phyloP scores from a whole-genome alignment of 92 coral and sea anemone species.

The Metridium senile region DNA sequence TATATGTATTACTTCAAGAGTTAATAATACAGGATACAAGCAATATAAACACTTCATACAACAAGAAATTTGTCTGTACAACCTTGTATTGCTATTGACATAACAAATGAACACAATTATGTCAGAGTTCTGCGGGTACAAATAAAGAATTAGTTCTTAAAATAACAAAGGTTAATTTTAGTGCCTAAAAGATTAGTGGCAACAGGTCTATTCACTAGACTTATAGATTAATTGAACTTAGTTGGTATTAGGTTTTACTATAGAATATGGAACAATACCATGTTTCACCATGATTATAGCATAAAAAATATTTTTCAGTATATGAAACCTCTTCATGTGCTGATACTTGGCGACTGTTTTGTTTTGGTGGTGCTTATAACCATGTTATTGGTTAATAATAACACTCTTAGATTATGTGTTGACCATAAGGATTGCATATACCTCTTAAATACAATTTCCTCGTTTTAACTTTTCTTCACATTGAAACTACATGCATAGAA shows the following conservation, averaged over 20 bases:
- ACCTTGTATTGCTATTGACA: too few relatives aligned
- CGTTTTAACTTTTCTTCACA: too few relatives aligned
- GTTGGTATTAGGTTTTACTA: not conserved
- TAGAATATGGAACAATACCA: not conserved
- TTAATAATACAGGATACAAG: too few relatives aligned
- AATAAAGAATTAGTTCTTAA: not conserved
- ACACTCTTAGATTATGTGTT: not conserved
- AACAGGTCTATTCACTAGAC: not conserved
- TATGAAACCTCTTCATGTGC: not conserved
- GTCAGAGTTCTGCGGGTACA: not conserved
- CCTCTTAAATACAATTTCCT: too few relatives aligned
- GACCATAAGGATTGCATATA: too few relatives aligned
- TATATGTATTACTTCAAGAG: too few relatives aligned
- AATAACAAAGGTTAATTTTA: not conserved
- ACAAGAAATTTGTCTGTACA: too few relatives aligned
- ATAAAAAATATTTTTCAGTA: too few relatives aligned
- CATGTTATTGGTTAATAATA: slow-evolving; percentile 16
- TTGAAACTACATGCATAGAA: too few relatives aligned
- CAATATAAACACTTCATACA: too few relatives aligned
- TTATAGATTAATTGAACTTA: not conserved
- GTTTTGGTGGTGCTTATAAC: not conserved
- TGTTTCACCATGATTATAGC: too few relatives aligned
- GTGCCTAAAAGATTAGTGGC: slow-evolving; percentile 13
- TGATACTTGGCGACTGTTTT: not conserved
- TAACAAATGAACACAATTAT: too few relatives aligned